Evolutionary conservation across 2,797 vertebrate species (phyloP), one percentile per base, ranked within the genome.

Genomic region (Etheostoma nigrum): DNA sequence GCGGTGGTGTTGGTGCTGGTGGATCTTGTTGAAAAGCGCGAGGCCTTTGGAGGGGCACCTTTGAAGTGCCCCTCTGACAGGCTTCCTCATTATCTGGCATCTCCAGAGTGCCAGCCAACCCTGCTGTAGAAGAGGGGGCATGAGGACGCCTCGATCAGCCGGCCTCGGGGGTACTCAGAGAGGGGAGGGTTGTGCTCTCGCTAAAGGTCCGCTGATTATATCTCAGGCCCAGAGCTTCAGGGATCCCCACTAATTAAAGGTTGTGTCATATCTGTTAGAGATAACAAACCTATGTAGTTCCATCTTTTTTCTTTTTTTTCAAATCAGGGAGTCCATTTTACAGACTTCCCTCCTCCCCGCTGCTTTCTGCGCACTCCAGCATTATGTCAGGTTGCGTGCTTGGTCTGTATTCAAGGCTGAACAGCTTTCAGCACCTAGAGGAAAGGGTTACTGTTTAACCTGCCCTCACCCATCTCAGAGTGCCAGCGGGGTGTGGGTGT

Each of bases 191-290:
- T 74, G 81, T 44, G 86, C 86, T 84, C 91, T 86, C 77, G 33
- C 87, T 93, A 93, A 93, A 94, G 91, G 93, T 92, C 90, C 93
- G 25, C 92, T 92, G 92, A 93, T 93, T 90, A 91, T 86, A 91
- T 85, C 87, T 85, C 74, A 23, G 85, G 81, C 89, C 82, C 86
- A 49, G 85, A 88, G 88, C 89, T 88, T 91, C 90, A 82, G 87
- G 90, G 91, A 91, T 91, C 78, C 83, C 79, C 68, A 4, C 89
- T 94, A 93, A 94, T 94, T 93, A 94, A 93, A 94, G 93, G 92
- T 93, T 93, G 88, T 92, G 92, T 93, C 93, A 91, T 91, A 92
- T 92, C 89, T 89, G 88, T 91, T 91, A 89, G 76, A 88, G 86
- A 92, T 91, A 92, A 90, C 88, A 91, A 91, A 90, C 81, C 81